Conservation (phyloP, 2,888 invertebrate genomes). For the Anthophora plumipes region DNA sequence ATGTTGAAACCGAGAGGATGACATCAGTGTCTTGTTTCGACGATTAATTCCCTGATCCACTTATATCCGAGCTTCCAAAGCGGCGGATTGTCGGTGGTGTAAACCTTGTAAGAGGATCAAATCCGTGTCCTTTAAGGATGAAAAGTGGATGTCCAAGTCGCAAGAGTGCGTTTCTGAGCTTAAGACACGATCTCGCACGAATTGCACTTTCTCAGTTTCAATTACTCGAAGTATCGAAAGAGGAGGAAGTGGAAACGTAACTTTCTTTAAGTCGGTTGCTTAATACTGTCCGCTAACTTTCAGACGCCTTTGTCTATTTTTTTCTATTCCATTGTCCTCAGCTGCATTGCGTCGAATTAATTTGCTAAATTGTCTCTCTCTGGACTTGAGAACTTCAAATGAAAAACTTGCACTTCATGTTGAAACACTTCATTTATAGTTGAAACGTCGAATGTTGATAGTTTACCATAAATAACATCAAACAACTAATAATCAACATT, state of each 20-base stretch:
- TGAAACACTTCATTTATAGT: too few relatives aligned
- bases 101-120: constrained; percentile 45
- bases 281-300: not conserved
- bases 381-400: too few relatives aligned
- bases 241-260: not conserved
- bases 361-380: too few relatives aligned
- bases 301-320: too few relatives aligned
- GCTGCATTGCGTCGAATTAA: not conserved
- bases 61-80: constrained; percentile 9
- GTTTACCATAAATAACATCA: too few relatives aligned
- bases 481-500: too few relatives aligned
- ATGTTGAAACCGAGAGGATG: not conserved
- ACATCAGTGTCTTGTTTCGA: constrained; percentile 12
- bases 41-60: constrained; percentile 31
- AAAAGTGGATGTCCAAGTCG: not conserved
- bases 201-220: not conserved
- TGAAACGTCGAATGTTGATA: too few relatives aligned
- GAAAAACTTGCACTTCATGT: too few relatives aligned
- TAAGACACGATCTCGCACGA: not conserved
- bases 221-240: not conserved
- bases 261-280: too few relatives aligned
- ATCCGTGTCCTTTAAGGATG: not conserved
- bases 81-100: constrained; percentile 2
- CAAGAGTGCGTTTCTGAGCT: not conserved
- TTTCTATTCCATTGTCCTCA: not conserved